Conservation (phyloP, 2,888 invertebrate genomes). For the Callyntrura sp. region DNA sequence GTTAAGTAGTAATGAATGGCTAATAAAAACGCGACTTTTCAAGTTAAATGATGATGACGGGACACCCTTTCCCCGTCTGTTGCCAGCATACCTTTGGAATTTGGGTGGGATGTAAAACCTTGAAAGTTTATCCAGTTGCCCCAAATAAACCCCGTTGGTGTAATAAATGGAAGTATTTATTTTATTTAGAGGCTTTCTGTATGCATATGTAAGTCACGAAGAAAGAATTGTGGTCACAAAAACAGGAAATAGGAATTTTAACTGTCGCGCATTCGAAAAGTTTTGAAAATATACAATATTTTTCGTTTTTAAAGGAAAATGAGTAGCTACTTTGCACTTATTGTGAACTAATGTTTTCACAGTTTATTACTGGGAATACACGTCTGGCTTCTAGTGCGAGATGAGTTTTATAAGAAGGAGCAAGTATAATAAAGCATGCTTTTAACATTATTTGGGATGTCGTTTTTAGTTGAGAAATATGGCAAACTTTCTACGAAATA, state of each 20-base stretch:
- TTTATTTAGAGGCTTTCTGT: not conserved
- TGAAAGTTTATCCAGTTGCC: slow-evolving; percentile 46
- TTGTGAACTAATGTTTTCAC: slow-evolving; percentile 45
- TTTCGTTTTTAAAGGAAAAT: not conserved
- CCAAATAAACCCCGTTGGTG: not conserved
- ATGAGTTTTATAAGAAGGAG: no score
- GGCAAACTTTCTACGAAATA: no score
- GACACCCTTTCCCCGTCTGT: not conserved
- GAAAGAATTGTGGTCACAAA: slow-evolving; percentile 51
- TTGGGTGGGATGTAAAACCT: not conserved
- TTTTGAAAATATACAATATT: not conserved
- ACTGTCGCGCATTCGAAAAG: slow-evolving; percentile 32
- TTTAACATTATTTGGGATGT: no score
- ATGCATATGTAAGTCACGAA: not conserved
- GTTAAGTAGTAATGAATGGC: slow-evolving; percentile 66
- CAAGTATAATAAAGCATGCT: no score
- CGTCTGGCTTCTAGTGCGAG: no score
- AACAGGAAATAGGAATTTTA: slow-evolving; percentile 66
- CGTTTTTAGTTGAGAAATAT: no score
- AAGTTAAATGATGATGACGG: slow-evolving; percentile 37
- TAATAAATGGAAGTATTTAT: not conserved
- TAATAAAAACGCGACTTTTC: slow-evolving; percentile 58
- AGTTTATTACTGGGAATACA: not conserved
- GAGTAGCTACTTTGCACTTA: not conserved
- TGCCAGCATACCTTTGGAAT: not conserved